Conservation (phyloP, 35 echinoderm and acorn worm species). For the Eucidaris tribuloides region DNA sequence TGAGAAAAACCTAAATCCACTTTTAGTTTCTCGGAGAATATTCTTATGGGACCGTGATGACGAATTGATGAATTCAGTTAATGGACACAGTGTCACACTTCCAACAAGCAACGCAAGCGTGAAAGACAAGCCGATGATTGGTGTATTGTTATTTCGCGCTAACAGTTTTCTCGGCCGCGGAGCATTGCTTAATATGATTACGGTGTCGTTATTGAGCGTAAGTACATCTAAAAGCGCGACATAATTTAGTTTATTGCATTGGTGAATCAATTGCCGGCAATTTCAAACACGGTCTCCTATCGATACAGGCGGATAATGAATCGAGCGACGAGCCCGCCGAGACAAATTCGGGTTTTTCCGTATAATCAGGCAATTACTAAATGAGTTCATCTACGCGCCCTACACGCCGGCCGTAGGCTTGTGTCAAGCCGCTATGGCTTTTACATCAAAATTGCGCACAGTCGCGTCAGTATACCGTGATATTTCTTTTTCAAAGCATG, state of each 20-base stretch:
- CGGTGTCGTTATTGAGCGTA: constrained; percentile 24
- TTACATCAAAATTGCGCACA: no score
- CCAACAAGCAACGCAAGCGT: constrained; percentile 1
- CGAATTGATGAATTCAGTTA: neutral
- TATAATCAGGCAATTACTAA: constrained; percentile 38
- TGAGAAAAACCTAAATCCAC: neutral
- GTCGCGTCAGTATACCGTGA: no score
- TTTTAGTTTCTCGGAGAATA: neutral
- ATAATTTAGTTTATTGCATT: constrained; percentile 40
- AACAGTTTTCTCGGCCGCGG: neutral
- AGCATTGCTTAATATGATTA: constrained; percentile 39
- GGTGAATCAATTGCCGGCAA: constrained; percentile 30
- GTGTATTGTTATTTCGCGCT: neutral
- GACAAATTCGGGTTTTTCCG: constrained; percentile 30
- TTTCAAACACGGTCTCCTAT: constrained; percentile 20
- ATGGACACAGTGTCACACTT: constrained; percentile 20
- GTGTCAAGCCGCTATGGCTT: neutral
- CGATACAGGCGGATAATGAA: constrained; percentile 27
- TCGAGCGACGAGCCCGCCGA: constrained; percentile 2
- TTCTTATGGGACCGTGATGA: constrained; percentile 16
- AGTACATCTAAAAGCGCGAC: constrained; percentile 34
- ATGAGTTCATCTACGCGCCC: constrained; percentile 22
- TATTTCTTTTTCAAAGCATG: no score
- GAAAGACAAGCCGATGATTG: neutral
- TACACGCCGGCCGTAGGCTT: neutral